Evolutionary conservation across 2,797 vertebrate species (phyloP).

Genomic region (Vipera ursinii): DNA sequence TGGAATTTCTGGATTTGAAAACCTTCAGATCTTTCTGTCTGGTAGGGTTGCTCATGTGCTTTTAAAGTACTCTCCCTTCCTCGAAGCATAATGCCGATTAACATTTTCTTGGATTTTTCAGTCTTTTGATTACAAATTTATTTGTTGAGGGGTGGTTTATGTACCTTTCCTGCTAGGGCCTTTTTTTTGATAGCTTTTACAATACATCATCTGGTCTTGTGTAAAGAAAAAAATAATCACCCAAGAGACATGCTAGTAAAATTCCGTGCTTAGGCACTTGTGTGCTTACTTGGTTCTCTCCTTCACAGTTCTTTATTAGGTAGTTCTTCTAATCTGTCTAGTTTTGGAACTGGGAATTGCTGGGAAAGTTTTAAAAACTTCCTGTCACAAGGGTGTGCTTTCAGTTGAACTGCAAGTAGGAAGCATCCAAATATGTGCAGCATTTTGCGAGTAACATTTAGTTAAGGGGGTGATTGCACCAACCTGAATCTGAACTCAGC

Average conservation of each 20-base stretch:
- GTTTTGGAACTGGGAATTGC: not conserved
- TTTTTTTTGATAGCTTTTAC: not conserved
- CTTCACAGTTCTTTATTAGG: not conserved
- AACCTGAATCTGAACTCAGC: not conserved
- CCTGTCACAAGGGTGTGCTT: not conserved
- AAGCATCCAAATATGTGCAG: not conserved
- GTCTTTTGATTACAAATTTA: not conserved
- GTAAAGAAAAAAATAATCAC: not conserved
- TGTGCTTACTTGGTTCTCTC: not conserved
- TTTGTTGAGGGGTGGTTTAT: not conserved
- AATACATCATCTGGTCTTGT: not conserved
- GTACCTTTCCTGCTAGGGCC: not conserved
- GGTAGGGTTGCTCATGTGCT: not conserved
- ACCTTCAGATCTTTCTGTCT: not conserved
- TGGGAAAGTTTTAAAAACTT: not conserved
- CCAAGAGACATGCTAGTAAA: not conserved
- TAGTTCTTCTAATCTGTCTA: not conserved
- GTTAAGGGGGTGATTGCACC: not conserved
- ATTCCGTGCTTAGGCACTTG: not conserved
- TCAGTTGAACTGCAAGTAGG: not conserved
- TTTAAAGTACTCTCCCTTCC: not conserved
- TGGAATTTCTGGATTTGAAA: not conserved
- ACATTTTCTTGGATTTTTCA: not conserved
- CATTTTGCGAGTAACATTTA: not conserved
- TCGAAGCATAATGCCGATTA: not conserved